Conservation (phyloP, 2,888 invertebrate genomes). For the Agrochola macilenta region DNA sequence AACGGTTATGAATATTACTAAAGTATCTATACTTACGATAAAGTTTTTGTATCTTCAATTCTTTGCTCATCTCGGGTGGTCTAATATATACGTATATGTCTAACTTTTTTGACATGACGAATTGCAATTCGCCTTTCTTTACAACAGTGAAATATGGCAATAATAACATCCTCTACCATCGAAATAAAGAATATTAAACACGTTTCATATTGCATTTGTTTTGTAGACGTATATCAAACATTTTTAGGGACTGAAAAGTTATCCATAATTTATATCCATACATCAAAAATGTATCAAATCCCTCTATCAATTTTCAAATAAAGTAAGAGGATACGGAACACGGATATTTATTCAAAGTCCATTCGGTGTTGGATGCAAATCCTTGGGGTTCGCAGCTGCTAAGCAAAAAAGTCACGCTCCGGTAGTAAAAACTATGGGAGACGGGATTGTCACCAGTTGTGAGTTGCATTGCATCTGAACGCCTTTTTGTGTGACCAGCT, state of each 20-base stretch:
- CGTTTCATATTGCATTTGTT: slow-evolving; percentile 45
- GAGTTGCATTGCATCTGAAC: slow-evolving; percentile 59
- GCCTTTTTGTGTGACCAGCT: slow-evolving; percentile 61
- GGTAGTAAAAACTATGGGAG: slow-evolving; percentile 77
- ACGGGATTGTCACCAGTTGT: slow-evolving; percentile 58
- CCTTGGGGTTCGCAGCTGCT: slow-evolving; percentile 66
- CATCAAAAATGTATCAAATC: slow-evolving; percentile 37
- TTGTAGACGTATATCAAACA: slow-evolving; percentile 21
- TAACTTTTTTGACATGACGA: slow-evolving; percentile 45
- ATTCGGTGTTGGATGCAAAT: slow-evolving; percentile 75
- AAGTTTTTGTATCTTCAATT: slow-evolving; percentile 15
- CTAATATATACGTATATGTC: slow-evolving; percentile 39
- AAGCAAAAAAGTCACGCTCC: slow-evolving; percentile 79
- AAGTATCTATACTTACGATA: not conserved
- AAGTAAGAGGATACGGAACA: slow-evolving; percentile 56
- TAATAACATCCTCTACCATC: slow-evolving; percentile 31
- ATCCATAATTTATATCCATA: slow-evolving; percentile 39
- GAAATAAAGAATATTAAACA: slow-evolving; percentile 29
- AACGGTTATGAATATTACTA: not conserved
- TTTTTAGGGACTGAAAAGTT: slow-evolving; percentile 32
- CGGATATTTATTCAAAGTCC: slow-evolving; percentile 72
- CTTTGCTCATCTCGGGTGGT: slow-evolving; percentile 24
- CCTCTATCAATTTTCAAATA: slow-evolving; percentile 53
- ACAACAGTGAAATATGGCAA: slow-evolving; percentile 50
- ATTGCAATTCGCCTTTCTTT: slow-evolving; percentile 42